Base-by-base conservation (phyloP, 2,113 vertebrate genomes). In the Rhynchopsitta pachyrhyncha region DNA sequence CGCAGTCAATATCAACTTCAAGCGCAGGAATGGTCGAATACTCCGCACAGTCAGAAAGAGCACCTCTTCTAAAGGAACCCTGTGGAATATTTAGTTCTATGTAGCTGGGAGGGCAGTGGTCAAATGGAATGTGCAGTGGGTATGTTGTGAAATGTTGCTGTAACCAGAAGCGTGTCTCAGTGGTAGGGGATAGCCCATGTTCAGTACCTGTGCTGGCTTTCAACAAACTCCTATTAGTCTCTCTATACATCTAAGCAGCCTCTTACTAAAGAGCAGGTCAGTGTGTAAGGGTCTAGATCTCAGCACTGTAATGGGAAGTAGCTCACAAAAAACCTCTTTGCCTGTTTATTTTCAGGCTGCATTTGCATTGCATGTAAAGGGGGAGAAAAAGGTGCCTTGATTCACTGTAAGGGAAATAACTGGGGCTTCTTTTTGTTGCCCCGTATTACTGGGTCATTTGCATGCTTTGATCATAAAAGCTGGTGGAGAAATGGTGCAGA, bases 401-500 rank as follows among this genome's bases (percentile, higher is more conserved):
- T 29, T 89, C 63, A 22, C 41, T 63, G 49, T 0, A 3, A 71
- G 76, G 50, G 68, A 79, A 87, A n/a, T 50, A 69, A 41, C 62
- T 84, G 81, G 60, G 84, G 66, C 7, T 63, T 70, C 75, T 35
- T 33, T 13, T 68, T 55, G 47, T 49, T 74, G 75, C 78, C 12
- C 33, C 80, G 0, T 81, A 5, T 91, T 75, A 68, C 27, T 86
- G 86, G 24, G 60, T 91, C 50, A 49, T 92, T 95, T 95, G 83
- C 77, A 70, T 87, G 29, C 86, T 95, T 88, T 88, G 91, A 53
- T 86, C 64, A 4, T 88, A 81, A 92, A 90, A 82, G 29, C 83
- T 67, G 50, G 47, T 55, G 62, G 77, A 52, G 95, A 93, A 96
- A 92, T 81, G 31, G 39, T 83, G 73, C 57, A 46, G 94, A 94